phyloP scores from a whole-genome alignment of 2,888 invertebrate genomes.

The Phymatocera aterrima region DNA sequence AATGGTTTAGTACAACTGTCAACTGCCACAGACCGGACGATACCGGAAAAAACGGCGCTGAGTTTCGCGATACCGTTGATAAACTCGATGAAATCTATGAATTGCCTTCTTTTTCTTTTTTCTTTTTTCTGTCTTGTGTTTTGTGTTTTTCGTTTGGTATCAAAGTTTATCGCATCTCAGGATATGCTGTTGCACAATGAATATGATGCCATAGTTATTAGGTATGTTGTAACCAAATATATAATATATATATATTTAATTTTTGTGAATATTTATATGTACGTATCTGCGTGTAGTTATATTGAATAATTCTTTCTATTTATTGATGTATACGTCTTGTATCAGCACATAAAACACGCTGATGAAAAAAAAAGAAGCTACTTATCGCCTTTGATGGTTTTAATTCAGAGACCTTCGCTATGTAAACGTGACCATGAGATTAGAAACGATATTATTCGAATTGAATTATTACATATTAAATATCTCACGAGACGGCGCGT shows the following conservation, averaged over 20 bases:
- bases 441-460: too few species aligned
- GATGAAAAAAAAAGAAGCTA: neutral
- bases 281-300: neutral
- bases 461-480: too few species aligned
- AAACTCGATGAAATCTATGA: neutral
- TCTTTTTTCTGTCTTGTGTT: neutral
- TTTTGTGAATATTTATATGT: conserved; percentile 11
- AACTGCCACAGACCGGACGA: too few species aligned
- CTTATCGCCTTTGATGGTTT: too few species aligned
- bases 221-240: neutral
- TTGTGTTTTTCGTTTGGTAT: neutral
- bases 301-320: neutral
- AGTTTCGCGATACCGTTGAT: neutral
- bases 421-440: too few species aligned
- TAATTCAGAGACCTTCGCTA: too few species aligned
- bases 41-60: neutral
- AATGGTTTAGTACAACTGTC: too few species aligned
- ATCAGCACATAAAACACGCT: neutral
- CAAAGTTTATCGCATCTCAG: too few species aligned
- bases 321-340: neutral
- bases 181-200: neutral
- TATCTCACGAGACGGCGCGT: too few species aligned
- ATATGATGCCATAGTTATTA: neutral
- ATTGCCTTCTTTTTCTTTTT: neutral
- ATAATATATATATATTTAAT: neutral